Evolutionary conservation across 1,140 invertebrate genomes (phyloP).

Genomic region (Berghia stephanieae): DNA sequence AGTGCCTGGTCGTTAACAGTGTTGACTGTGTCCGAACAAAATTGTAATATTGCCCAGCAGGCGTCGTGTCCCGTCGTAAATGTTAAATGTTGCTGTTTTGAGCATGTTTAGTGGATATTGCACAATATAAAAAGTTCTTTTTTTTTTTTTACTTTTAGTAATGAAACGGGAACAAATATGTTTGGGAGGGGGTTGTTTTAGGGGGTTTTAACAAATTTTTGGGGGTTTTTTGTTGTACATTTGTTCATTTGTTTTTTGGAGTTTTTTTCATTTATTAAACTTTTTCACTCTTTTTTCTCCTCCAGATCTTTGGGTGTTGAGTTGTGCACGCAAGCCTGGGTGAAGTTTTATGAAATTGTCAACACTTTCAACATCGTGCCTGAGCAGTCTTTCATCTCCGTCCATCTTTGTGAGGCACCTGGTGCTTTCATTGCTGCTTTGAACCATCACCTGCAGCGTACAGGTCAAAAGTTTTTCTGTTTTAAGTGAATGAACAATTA

Average conservation of each 20-base stretch:
- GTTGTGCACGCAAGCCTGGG: constrained; percentile 82
- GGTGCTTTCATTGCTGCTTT: constrained; percentile 90
- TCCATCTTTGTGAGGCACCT: constrained; percentile 94
- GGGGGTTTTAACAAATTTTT: not conserved
- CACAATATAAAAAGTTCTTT: too few relatives aligned
- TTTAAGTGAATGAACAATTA: too few relatives aligned
- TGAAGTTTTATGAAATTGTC: constrained; percentile 88
- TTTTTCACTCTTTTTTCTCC: not conserved
- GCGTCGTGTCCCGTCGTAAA: too few relatives aligned
- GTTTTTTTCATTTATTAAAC: not conserved
- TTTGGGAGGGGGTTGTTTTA: too few relatives aligned
- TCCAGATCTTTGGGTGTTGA: constrained; percentile 45
- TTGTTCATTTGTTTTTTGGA: not conserved
- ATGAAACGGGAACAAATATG: too few relatives aligned
- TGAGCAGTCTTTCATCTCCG: constrained; percentile 70
- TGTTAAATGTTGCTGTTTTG: too few relatives aligned
- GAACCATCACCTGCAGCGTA: constrained; percentile 83
- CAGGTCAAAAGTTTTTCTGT: too few relatives aligned
- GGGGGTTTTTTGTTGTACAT: not conserved
- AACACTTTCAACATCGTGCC: constrained; percentile 73
- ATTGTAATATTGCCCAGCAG: too few relatives aligned
- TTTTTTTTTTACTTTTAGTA: too few relatives aligned
- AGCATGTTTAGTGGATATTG: too few relatives aligned
- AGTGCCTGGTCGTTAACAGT: too few relatives aligned
- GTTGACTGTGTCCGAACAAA: too few relatives aligned